Base-by-base conservation (phyloP, 2,113 vertebrate species). In the Sprattus sprattus region DNA sequence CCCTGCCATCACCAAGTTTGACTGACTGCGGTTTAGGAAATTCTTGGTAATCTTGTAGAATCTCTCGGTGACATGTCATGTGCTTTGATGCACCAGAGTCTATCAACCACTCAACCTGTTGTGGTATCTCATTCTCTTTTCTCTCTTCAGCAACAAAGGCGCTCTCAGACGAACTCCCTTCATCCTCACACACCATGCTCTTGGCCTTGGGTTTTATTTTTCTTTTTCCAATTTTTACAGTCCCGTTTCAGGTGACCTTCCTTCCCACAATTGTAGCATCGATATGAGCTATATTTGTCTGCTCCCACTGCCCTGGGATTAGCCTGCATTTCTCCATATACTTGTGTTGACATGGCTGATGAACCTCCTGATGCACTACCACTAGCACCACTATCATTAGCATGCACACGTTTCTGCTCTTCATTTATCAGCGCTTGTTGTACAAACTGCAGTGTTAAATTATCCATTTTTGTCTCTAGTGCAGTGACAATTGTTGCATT, bases 1-100 rank as follows among this genome's bases (percentile, higher is more conserved):
- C 84, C 20, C 67, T 89, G 44, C 84, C 54, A 0, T 89, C 88
- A 71, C 75, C 75, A 0, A 89, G 86, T 75, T 85, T 89, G 32
- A 85, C 84, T 13, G 52, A 81, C 84, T 86, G 84, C 57, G 67
- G 28, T 75, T 47, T 71, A 18, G 83, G 7, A n/a, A 83, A 88
- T 64, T 81, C 15, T 52, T 88, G 25, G 39, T 88, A 83, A 6
- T 84, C 15, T 81, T 86, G 67, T 9, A 84, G 16, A 11, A 88
- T 82, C 67, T 88, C 71, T 54, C 82, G 20, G 46, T 45, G 1
- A 78, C 57, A 86, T 1, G 64, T 83, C 44, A 85, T 85, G 47
- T 50, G 82, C 52, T 84, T 86, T 83, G 82, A 85, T 2, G 87
- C 75, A 83, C 67, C 81, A 83, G 81, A 86, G 39, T 84, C n/a